Base-by-base conservation (phyloP, 2,797 vertebrate genomes). In the Discoglossus pictus region DNA sequence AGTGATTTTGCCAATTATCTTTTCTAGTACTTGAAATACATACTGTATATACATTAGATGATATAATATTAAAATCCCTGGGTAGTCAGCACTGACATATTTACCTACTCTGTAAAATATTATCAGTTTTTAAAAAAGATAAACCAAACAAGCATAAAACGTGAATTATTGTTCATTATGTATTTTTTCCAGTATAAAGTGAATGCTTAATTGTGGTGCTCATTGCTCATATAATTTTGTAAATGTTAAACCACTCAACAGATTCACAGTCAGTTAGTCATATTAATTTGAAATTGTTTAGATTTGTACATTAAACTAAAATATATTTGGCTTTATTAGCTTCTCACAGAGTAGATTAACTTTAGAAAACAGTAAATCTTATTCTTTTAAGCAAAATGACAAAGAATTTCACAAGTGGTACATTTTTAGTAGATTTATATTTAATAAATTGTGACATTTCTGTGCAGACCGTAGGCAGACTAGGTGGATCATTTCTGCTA, bases 1-100 rank as follows among this genome's bases (percentile, higher is more conserved):
- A 72, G 44, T 34, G 73, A 40, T 47, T 56, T 58, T 79, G 61
- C 62, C 70, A 69, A 44, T 77, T 75, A 60, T 48, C 17, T 40
- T 59, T 43, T 72, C n/a, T 38, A 77, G 44, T 50, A n/a, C n/a
- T n/a, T n/a, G n/a, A n/a, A n/a, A n/a, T n/a, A 61, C 36, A 53
- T 76, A 52, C 72, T 53, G 8, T 20, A 55, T 65, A 24, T 3
- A 46, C 43, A 72, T 13, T 10, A 61, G n/a, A 16, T 53, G n/a
- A 1, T 31, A 62, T 13, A 53, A 2, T 7, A 12, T 62, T 15
- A 16, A 0, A 18, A 10, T 56, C 1, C 17, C 61, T 12, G 10
- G 12, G 8, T 63, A 21, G 0, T 16, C 11, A 27, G 48, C 40
- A 24, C 36, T 50, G n/a, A 20, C 12, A 50, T 38, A 24, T 61